Conservation (phyloP, 2,888 invertebrate genomes). For the Ophion obscuratus region DNA sequence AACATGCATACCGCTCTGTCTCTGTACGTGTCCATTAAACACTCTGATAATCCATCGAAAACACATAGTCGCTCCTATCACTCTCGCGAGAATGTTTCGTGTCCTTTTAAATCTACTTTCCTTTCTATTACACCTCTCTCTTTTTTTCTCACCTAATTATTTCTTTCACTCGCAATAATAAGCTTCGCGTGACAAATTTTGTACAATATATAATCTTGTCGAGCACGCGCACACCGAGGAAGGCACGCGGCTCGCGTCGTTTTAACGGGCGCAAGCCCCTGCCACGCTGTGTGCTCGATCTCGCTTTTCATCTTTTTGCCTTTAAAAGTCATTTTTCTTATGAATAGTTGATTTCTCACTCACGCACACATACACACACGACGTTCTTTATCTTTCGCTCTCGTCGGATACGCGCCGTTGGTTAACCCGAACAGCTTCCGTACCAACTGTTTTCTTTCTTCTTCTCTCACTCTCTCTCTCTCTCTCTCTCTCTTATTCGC, state of each 20-base stretch:
- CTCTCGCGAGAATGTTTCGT: slow-evolving; percentile 49
- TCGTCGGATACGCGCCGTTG: slow-evolving; percentile 64
- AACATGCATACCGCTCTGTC: slow-evolving; percentile 72
- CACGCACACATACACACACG: slow-evolving; percentile 71
- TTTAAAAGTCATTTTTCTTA: slow-evolving; percentile 71
- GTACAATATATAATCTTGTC: slow-evolving; percentile 73
- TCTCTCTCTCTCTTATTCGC: slow-evolving; percentile 21
- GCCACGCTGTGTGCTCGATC: slow-evolving; percentile 6
- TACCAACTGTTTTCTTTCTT: slow-evolving; percentile 53
- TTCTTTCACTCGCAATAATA: slow-evolving; percentile 38
- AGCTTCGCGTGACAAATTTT: slow-evolving; percentile 72
- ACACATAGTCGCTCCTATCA: slow-evolving; percentile 64
- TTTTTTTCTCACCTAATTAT: slow-evolving; percentile 43
- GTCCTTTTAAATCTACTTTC: slow-evolving; percentile 27
- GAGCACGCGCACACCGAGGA: slow-evolving; percentile 39
- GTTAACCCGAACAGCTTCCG: slow-evolving; percentile 47
- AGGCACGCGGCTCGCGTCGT: slow-evolving; percentile 30
- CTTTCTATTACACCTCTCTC: slow-evolving; percentile 14
- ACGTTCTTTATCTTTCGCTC: slow-evolving; percentile 66
- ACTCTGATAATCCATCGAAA: slow-evolving; percentile 74
- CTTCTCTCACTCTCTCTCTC: slow-evolving; percentile 37
- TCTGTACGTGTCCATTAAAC: slow-evolving; percentile 68
- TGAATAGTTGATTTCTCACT: slow-evolving; percentile 73
- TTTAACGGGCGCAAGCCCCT: slow-evolving; percentile 15
- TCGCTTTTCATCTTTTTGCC: slow-evolving; percentile 65